Conservation (phyloP, 2,888 invertebrate species). For the Peribatodes rhomboidaria region DNA sequence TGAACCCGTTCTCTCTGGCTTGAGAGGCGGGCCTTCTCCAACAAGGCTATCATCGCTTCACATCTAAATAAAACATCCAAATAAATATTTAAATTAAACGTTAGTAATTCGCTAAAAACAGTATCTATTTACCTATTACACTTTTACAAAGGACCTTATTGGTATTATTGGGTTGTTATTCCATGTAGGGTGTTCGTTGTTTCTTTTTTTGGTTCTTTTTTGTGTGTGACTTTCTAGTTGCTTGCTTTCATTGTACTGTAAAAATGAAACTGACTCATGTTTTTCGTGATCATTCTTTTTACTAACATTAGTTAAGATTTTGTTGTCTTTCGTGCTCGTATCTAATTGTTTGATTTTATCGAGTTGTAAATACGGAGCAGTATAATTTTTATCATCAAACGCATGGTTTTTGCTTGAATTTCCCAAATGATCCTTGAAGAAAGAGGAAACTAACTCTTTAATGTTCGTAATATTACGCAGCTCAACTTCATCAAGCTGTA, state of each 20-base stretch:
- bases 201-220: no score
- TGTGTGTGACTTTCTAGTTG: neutral
- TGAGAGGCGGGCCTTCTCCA: no score
- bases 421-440: neutral
- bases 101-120: no score
- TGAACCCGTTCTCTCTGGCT: no score
- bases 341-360: constrained; percentile 1
- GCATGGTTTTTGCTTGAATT: neutral
- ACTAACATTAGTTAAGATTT: neutral
- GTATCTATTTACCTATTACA: no score
- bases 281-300: neutral
- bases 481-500: neutral
- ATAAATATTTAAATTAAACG: no score
- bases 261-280: neutral
- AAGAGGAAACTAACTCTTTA: no score
- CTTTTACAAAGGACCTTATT: no score
- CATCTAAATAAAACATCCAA: no score
- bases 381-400: neutral
- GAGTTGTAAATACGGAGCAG: neutral
- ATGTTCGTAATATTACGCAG: neutral
- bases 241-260: neutral
- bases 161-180: no score
- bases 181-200: no score
- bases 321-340: neutral
- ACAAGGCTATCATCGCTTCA: no score